Conservation (phyloP, 2,888 invertebrate genomes). For the Scelioninae gen. 1 region DNA sequence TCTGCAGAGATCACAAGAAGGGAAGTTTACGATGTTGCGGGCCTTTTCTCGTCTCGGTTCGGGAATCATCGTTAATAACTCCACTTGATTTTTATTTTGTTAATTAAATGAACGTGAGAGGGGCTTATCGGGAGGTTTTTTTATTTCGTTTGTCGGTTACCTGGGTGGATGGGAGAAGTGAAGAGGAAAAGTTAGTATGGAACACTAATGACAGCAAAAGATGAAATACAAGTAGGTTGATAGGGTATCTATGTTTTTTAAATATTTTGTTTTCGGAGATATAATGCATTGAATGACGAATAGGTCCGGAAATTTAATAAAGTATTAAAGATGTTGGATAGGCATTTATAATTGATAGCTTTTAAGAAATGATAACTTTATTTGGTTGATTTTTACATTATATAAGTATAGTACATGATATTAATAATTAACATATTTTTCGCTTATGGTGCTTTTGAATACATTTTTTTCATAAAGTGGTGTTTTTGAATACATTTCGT, state of each 20-base stretch:
- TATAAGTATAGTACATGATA: too few relatives aligned
- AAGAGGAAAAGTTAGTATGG: constrained; percentile 2
- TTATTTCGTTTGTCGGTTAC: neutral
- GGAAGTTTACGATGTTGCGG: constrained; percentile 4
- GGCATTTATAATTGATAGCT: too few relatives aligned
- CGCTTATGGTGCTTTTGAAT: too few relatives aligned
- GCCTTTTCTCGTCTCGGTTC: constrained; percentile 47
- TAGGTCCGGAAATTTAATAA: too few relatives aligned
- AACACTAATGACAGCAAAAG: neutral
- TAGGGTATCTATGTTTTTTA: neutral
- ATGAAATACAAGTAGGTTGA: neutral
- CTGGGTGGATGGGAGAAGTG: neutral
- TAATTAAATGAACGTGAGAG: constrained; percentile 47
- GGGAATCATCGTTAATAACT: constrained; percentile 59
- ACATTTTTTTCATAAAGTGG: too few relatives aligned
- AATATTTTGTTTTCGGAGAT: too few relatives aligned
- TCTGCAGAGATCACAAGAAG: neutral
- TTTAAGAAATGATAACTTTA: too few relatives aligned
- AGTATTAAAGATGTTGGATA: too few relatives aligned
- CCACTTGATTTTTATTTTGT: constrained; percentile 42
- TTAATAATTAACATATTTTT: too few relatives aligned
- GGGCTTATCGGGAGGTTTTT: constrained; percentile 29
- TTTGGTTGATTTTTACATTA: too few relatives aligned
- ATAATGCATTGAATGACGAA: too few relatives aligned
- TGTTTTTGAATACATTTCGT: too few relatives aligned